Conservation (phyloP, 1,140 invertebrate genomes). For the Lysiphlebus fabarum region DNA sequence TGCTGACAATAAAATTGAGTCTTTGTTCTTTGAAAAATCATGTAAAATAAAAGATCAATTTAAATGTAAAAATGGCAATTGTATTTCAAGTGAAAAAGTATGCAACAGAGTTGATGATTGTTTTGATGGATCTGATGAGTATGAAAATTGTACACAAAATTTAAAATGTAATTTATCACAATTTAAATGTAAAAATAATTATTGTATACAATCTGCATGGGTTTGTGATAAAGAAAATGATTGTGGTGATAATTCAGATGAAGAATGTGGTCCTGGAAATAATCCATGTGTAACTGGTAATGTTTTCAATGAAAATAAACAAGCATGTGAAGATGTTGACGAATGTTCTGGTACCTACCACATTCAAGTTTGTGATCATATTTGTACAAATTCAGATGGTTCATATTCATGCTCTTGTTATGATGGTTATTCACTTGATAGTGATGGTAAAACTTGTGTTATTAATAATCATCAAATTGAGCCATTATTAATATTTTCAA, state of each 20-base stretch:
- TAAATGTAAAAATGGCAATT: conserved; percentile 60
- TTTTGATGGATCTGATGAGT: conserved; percentile 74
- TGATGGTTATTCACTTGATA: conserved; percentile 65
- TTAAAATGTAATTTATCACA: conserved; percentile 24
- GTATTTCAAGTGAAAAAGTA: conserved; percentile 73
- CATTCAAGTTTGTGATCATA: conserved; percentile 82
- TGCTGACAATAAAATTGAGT: not conserved
- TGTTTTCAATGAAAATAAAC: not conserved
- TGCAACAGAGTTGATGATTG: conserved; percentile 77
- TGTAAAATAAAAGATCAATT: conserved; percentile 31
- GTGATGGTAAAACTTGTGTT: conserved; percentile 71
- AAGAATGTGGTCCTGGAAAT: conserved; percentile 41
- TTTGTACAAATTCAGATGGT: conserved; percentile 74
- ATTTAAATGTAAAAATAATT: conserved; percentile 57
- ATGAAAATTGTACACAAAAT: conserved; percentile 26
- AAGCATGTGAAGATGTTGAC: conserved; percentile 59
- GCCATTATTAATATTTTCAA: conserved; percentile 64
- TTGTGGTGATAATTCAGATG: conserved; percentile 78
- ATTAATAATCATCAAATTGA: conserved; percentile 56
- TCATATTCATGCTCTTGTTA: conserved; percentile 79
- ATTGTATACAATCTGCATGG: conserved; percentile 61
- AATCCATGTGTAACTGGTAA: not conserved
- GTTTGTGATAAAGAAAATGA: conserved; percentile 73
- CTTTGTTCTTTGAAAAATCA: not conserved
- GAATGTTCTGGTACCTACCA: conserved; percentile 72